Evolutionary conservation across 2,113 vertebrate species (phyloP).

Genomic region (Elephantulus edwardii): DNA sequence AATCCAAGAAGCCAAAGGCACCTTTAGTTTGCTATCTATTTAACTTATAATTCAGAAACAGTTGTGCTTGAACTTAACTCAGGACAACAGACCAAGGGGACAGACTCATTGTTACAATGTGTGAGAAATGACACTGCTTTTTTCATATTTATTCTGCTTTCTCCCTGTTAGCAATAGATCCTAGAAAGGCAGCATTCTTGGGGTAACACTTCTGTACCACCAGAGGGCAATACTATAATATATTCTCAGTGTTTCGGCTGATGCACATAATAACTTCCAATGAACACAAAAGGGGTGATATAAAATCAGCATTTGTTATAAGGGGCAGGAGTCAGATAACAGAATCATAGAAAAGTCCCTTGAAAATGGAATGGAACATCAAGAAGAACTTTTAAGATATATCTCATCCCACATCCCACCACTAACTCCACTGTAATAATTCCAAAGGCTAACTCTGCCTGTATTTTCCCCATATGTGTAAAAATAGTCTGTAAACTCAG

Average conservation of each 20-base stretch:
- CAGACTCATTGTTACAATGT: background rate
- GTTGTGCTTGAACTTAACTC: background rate
- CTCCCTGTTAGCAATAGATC: background rate
- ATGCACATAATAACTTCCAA: background rate
- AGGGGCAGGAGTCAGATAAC: background rate
- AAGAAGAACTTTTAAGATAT: background rate
- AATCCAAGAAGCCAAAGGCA: background rate
- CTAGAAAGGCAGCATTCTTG: background rate
- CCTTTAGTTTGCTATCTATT: background rate
- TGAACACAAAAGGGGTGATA: background rate
- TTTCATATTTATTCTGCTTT: background rate
- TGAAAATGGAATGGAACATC: background rate
- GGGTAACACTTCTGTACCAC: constrained; percentile 42
- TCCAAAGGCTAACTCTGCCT: background rate
- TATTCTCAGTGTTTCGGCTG: background rate
- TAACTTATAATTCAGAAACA: background rate
- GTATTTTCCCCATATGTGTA: background rate
- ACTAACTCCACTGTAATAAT: background rate
- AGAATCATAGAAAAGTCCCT: background rate
- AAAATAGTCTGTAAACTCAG: background rate
- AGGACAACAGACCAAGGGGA: background rate
- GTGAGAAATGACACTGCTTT: background rate
- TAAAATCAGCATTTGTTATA: background rate
- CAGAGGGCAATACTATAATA: constrained; percentile 64
- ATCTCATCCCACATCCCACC: background rate